Base-by-base conservation (phyloP, 2,113 vertebrate genomes). In the Forbesichthys papilliferus region DNA sequence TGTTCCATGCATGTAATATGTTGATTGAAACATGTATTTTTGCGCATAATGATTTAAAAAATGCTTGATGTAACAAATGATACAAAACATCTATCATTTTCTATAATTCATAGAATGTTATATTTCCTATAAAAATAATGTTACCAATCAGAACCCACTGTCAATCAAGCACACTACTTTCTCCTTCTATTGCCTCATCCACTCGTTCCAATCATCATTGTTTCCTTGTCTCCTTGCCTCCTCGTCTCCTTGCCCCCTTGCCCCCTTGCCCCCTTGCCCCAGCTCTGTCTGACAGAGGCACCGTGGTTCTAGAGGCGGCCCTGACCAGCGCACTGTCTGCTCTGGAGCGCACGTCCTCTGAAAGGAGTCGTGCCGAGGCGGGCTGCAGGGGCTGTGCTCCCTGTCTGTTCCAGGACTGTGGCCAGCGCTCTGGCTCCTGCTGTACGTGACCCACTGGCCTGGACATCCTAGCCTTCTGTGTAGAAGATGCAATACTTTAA, bases 201-300 rank as follows among this genome's bases (percentile, higher is more conserved):
- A n/a, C 13, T 64, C 27, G n/a, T 18, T 48, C 18, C 10, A 12
- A 47, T 48, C 51, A 6, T n/a, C 53, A 3, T 63, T 46, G 9
- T 42, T 57, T 5, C 58, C 59, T 68, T 27, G 34, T 0, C 16
- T 49, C 59, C n/a, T 53, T 54, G 9, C 11, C 9, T 13, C 51
- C 0, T 46, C 53, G 33, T 58, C 5, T 48, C n/a, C 46, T 47
- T 13, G n/a, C 42, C 16, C 27, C 47, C 11, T 11, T 42, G 51
- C 58, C 2, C 14, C 58, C 16, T 11, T 36, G 3, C 74, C 36
- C 67, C 11, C 20, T 46, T 48, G 27, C 13, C 69, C 70, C 84
- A 96, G 95, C 92, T 0, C 85, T 96, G 60, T 95, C 95, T 0
- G 94, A 92, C 70, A 91, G 93, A 0, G 95, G 95, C 12, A 96